A percentile compares a stretch with the other conserved stretches of the same genome.
Evolutionary conservation across 2,797 vertebrate species (phyloP).

Genomic region (Chromobotia macracanthus): DNA sequence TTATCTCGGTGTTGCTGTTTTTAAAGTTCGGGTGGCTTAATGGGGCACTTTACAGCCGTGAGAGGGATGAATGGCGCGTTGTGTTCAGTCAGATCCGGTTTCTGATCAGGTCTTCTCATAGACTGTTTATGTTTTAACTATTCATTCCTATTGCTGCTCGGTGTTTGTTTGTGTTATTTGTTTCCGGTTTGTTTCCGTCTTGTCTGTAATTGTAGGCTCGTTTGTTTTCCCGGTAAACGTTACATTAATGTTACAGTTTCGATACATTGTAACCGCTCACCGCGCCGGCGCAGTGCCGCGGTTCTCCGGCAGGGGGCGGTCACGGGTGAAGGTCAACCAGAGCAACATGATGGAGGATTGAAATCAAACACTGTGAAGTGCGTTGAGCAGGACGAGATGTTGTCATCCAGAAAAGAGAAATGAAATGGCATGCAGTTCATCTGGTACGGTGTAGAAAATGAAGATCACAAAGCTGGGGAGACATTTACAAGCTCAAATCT

Average conservation of each 20-base stretch:
- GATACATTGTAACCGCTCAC: not conserved
- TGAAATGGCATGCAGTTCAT: no score
- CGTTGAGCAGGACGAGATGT: not conserved
- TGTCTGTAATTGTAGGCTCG: no score
- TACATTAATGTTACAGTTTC: no score
- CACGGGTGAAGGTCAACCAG: not conserved
- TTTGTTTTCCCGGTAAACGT: not conserved
- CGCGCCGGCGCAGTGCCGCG: not conserved
- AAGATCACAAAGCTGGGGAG: no score
- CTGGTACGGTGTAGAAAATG: no score
- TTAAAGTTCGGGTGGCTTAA: not conserved
- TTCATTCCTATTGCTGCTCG: no score
- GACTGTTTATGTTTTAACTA: no score
- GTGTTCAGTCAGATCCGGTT: no score
- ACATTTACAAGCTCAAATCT: no score
- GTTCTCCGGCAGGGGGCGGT: slow-evolving; percentile 23
- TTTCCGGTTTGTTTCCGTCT: no score
- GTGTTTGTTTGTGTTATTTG: no score
- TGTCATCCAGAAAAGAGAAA: not conserved
- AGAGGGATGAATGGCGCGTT: not conserved
- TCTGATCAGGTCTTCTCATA: no score
- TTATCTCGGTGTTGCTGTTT: not conserved
- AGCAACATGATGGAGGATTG: not conserved
- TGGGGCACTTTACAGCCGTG: not conserved
- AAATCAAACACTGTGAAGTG: not conserved